Evolutionary conservation across 1,140 invertebrate genomes (phyloP), one percentile per base, ranked within the genome.

Genomic region (Tigriopus japonicus): DNA sequence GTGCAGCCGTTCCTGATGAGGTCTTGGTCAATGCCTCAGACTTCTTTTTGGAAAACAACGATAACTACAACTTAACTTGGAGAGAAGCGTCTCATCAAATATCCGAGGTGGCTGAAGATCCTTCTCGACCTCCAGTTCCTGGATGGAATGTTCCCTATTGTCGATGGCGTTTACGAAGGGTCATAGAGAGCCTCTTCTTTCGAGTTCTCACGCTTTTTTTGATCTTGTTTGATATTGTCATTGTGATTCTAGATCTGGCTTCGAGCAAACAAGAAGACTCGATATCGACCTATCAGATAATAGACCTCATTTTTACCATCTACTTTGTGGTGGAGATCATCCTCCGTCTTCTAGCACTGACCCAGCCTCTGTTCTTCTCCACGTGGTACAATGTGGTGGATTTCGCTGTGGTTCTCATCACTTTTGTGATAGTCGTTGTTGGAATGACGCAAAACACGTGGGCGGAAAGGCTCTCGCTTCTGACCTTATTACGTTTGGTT

Each of bases 341-440:
- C 55, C 63, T 70, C n/a, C 63, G 72, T 62, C 70, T 75, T 62
- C 62, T 60, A 52, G 60, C 59, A 63, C 66, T 63, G 62, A 71
- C 69, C 12, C 53, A 62, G 0, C 60, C 61, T 15, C 42, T 63
- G 15, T 73, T 72, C 62, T 76, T 76, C 64, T 63, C 65, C 59
- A 68, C 69, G 54, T 72, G 71, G 67, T 69, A 72, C 64, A 75
- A 76, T 64, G 62, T 70, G 6, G 62, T 75, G 13, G 75, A 77
- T 65, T 70, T 72, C 63, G 65, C 71, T n/a, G 68, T 76, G 35
- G 71, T 76, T 1, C 54, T 75, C 0, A 64, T 71, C 28, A 72
- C 73, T 7, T 76, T 76, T 62, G 66, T 74, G 23, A 59, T 75
- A 6, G 72, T 72, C 56, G 66, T 75, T 40, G 67, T 74, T 19